Base-by-base conservation (phyloP, 64 coral and sea anemone species). In the Montipora cactus region DNA sequence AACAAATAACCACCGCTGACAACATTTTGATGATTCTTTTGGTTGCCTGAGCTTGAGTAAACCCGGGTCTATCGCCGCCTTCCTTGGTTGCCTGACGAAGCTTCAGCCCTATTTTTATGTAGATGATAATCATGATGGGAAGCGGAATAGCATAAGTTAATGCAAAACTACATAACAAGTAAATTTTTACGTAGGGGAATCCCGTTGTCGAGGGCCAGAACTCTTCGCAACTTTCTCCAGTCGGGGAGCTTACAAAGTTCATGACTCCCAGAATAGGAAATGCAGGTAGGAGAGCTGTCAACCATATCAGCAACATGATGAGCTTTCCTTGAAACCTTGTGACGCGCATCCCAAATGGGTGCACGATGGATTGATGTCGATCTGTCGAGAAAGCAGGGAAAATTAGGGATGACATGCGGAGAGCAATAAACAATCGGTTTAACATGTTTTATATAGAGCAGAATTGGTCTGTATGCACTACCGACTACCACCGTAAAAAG, bases 111-210 rank as follows among this genome's bases (percentile, higher is more conserved):
- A 99, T 99, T 74, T 82, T 89, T 52, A 99, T 94, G 51, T 99
- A 99, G 12, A 99, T 78, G 10, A 91, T 52, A 69, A 96, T 96
- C 57, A 99, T 95, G 76, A 99, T 47, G 13, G 92, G 94, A 47
- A 99, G 80, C 50, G 98, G 98, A 19, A 99, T 74, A 0, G 98
- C 95, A 78, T 95, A 99, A 2, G 98, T 99, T 13, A 99, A 77
- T 4, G 90, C 79, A 51, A 92, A 92, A 21, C 79, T 84, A 44
- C 80, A 81, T 3, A 83, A 64, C 51, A 53, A 62, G 90, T 92
- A 92, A n/a, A 92, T 78, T 85, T 53, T 85, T 37, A 1, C 10
- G 55, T 92, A 92, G 1, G 80, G 66, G 2, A 84, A 20, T 5
- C 82, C 82, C 0, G 82, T 51, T 8, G 81, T 77, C 28, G 49